These are phyloP conservation scores for Panopea generosa DNA, from an alignment of 2,888 invertebrate species.

Conservation along the genomic window DNA sequence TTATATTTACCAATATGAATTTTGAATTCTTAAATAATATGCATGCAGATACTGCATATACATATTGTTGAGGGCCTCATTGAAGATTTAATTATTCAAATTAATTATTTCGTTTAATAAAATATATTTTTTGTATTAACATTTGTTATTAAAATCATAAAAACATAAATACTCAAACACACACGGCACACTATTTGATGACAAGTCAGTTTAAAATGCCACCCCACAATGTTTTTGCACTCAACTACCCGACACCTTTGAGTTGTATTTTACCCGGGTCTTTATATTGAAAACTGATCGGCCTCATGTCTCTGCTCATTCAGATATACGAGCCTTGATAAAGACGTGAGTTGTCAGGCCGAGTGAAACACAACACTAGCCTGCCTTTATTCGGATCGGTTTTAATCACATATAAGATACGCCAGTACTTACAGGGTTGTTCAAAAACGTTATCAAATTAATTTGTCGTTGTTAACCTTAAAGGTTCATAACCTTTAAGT, in stretches of 20 bases:
- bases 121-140: no score
- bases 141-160: no score
- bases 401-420: slow-evolving; percentile 4
- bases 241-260: not conserved
- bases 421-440: slow-evolving; percentile 8
- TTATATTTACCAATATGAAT: no score
- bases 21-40: no score
- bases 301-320: not conserved
- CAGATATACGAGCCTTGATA: slow-evolving; percentile 3
- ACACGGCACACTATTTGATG: no score
- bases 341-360: not conserved
- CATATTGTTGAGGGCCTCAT: no score
- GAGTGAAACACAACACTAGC: slow-evolving; percentile 2
- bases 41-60: no score
- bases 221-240: not conserved
- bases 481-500: slow-evolving; percentile 22
- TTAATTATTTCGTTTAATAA: no score
- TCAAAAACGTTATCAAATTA: slow-evolving; percentile 41
- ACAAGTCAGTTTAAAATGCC: no score
- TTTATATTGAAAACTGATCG: slow-evolving; percentile 10
- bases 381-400: not conserved
- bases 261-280: not conserved
- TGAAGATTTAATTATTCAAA: no score
- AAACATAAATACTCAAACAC: no score
- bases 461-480: slow-evolving; percentile 32